Conservation (phyloP, 1,140 invertebrate species). For the Drosophila kikkawai region DNA sequence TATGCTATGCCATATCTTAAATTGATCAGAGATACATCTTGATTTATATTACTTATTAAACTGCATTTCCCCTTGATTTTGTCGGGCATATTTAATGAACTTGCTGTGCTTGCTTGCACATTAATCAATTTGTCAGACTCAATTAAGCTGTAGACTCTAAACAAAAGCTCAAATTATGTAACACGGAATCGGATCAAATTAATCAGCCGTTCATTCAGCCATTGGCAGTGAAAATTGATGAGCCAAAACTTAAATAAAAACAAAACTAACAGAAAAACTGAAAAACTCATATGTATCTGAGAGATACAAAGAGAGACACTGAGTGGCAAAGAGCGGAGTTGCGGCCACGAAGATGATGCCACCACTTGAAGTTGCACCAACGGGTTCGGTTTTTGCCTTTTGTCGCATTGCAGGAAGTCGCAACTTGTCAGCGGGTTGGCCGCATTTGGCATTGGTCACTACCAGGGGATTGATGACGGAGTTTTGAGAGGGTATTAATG, state of each 20-base stretch:
- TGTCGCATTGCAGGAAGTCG: constrained; percentile 64
- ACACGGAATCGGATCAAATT: constrained; percentile 38
- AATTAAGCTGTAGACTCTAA: constrained; percentile 42
- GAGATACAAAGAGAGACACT: constrained; percentile 28
- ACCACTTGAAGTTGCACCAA: constrained; percentile 47
- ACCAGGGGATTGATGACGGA: constrained; percentile 61
- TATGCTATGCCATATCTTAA: constrained; percentile 6
- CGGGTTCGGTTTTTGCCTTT: constrained; percentile 49
- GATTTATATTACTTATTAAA: constrained; percentile 1
- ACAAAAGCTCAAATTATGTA: constrained; percentile 47
- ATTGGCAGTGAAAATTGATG: constrained; percentile 33
- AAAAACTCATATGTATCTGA: constrained; percentile 16
- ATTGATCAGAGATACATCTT: constrained; percentile 2
- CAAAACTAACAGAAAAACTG: constrained; percentile 50
- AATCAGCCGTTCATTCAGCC: constrained; percentile 44
- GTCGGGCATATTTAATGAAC: constrained; percentile 23
- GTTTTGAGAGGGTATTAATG: not conserved
- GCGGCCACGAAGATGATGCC: constrained; percentile 52
- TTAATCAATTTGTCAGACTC: constrained; percentile 52
- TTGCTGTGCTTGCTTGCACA: constrained; percentile 9
- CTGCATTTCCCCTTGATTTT: constrained; percentile 19
- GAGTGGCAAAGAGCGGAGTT: constrained; percentile 43
- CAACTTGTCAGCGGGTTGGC: constrained; percentile 51
- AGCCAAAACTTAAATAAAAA: constrained; percentile 10
- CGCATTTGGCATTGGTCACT: constrained; percentile 53